Base-by-base conservation (phyloP, 2,113 vertebrate genomes). In the Paradisaea rubra region DNA sequence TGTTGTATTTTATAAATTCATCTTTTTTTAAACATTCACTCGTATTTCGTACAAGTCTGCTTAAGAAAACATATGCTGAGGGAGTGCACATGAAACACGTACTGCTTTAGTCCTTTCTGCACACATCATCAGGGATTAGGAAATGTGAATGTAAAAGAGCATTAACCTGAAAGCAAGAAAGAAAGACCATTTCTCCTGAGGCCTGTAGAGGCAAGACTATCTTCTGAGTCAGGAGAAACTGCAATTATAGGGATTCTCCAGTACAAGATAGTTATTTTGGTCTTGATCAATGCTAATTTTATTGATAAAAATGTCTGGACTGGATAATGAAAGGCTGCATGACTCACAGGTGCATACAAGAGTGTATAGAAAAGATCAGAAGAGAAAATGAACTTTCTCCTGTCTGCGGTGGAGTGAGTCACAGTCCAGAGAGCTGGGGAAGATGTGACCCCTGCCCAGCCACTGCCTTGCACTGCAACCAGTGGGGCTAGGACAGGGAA, bases 121-220 rank as follows among this genome's bases (percentile, higher is more conserved):
- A 15, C 0, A 3, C 22, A 19, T 3, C n/a, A 4, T 53, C n/a
- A 61, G 9, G 13, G 21, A 64, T 69, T 25, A 39, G 42, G 35
- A 87, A 87, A 69, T 18, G 2, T 54, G 23, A 61, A 61, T 15
- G 3, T 6, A 61, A 37, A 80, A 66, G 28, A 57, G 8, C 24
- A 56, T 57, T 77, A 61, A 63, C 14, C 15, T 65, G 60, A 79
- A 89, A 30, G 42, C 16, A 64, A 27, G 20, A 24, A 60, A 81
- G 44, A 52, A 47, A 57, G 33, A 35, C 19, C 28, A 15, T 41
- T 78, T 20, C 16, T 81, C 44, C 37, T 64, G 61, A 78, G 45
- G 16, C 4, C 19, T 69, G n/a, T 37, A 53, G n/a, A 84, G 28
- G n/a, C 8, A 45, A 92, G 20, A 64, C 18, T 3, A 35, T 17